Evolutionary conservation across 2,113 vertebrate species (phyloP).

Genomic region (Etia nguti): DNA sequence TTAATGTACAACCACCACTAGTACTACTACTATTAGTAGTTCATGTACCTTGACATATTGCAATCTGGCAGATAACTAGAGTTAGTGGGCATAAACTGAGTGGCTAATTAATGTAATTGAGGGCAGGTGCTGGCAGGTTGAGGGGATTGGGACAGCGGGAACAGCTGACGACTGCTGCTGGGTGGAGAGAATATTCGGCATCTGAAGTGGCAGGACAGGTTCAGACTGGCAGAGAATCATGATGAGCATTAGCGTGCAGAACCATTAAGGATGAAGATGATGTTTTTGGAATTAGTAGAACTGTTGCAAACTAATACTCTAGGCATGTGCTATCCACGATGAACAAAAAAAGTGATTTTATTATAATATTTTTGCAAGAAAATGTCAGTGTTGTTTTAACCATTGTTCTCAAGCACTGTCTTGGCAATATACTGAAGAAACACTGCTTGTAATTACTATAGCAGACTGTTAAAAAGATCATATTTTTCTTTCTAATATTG

Average conservation of each 20-base stretch:
- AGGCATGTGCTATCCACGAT: neutral
- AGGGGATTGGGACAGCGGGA: neutral
- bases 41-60: neutral
- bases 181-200: neutral
- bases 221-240: neutral
- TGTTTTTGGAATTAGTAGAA: neutral
- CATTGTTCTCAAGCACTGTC: neutral
- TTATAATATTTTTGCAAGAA: neutral
- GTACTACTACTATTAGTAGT: neutral
- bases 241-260: neutral
- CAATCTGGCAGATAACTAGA: neutral
- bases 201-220: neutral
- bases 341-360: neutral
- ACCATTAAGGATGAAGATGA: neutral
- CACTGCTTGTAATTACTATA: neutral
- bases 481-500: neutral
- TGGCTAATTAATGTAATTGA: conserved; percentile 29
- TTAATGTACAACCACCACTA: neutral
- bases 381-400: neutral
- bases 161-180: conserved; percentile 13
- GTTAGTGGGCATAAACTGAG: neutral
- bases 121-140: conserved; percentile 36
- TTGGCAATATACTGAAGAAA: neutral
- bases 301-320: neutral
- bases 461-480: neutral